These are phyloP conservation scores for Tringa solitaria DNA, from an alignment of 2,113 vertebrate genomes.

Conservation along the genomic window DNA sequence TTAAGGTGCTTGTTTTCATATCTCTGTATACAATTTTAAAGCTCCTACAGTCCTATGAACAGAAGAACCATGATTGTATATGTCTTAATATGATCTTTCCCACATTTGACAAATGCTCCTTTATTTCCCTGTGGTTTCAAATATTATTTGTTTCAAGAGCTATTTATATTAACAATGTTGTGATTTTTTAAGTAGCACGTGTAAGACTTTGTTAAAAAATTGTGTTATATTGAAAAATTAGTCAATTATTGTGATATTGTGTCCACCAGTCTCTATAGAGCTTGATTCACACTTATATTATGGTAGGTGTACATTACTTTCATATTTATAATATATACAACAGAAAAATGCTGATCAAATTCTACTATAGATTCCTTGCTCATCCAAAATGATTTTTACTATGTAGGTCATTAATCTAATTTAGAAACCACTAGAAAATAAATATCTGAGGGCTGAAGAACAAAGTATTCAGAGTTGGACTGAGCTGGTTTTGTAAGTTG, in stretches of 20 bases:
- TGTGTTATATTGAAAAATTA: neutral
- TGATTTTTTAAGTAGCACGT: neutral
- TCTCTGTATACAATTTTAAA: conserved; percentile 15
- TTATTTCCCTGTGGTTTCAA: neutral
- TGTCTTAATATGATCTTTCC: neutral
- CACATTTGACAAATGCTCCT: neutral
- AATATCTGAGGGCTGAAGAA: neutral
- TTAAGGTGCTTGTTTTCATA: conserved; percentile 9
- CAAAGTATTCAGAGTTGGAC: neutral
- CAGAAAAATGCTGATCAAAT: neutral
- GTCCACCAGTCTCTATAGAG: neutral
- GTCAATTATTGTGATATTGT: neutral
- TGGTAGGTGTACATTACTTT: fast-evolving
- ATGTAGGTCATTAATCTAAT: neutral
- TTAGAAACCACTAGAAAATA: neutral
- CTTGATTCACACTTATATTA: neutral
- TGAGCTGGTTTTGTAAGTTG: neutral
- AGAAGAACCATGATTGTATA: neutral
- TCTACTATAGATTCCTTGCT: neutral
- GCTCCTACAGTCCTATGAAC: neutral
- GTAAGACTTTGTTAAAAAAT: neutral
- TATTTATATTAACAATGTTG: neutral
- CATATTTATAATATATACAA: neutral
- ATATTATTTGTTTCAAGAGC: neutral
- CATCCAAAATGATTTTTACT: neutral